phyloP scores from a whole-genome alignment of 1,140 invertebrate genomes.

The Trialeurodes vaporariorum region DNA sequence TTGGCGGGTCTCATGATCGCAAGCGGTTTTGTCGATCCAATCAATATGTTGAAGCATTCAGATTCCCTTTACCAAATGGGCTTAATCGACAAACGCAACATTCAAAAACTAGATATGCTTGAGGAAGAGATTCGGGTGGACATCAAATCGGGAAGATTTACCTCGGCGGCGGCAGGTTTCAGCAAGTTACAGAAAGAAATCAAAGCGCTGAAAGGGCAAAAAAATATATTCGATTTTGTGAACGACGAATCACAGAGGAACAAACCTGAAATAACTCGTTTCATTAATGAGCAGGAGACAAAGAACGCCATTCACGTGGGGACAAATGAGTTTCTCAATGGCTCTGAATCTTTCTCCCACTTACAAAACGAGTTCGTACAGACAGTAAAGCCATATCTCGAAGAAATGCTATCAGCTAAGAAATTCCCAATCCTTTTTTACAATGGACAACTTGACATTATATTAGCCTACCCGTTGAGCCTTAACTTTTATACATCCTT shows the following conservation, averaged over 20 bases:
- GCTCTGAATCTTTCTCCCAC: slow-evolving; percentile 44
- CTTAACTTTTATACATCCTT: slow-evolving; percentile 48
- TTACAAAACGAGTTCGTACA: slow-evolving; percentile 71
- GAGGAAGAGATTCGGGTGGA: background rate
- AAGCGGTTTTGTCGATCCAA: slow-evolving; percentile 70
- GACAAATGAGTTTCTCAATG: background rate
- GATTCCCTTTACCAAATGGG: slow-evolving; percentile 71
- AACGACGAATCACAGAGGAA: no score
- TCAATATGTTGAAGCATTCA: slow-evolving; percentile 61
- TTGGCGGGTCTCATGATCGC: slow-evolving; percentile 62
- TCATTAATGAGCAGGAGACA: background rate
- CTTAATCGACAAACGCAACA: slow-evolving; percentile 16
- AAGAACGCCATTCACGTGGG: background rate
- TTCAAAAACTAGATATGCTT: background rate
- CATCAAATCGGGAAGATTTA: background rate
- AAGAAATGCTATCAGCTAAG: slow-evolving; percentile 48
- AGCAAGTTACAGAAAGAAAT: no score
- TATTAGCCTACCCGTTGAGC: slow-evolving; percentile 66
- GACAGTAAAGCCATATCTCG: slow-evolving; percentile 61
- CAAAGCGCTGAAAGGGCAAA: no score
- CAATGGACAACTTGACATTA: slow-evolving; percentile 66
- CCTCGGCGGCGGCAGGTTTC: no score
- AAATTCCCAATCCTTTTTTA: slow-evolving; percentile 62
- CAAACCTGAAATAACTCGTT: no score
- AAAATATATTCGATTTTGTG: no score